phyloP scores from a whole-genome alignment of 2,113 vertebrate species.

The Rhinichthys klamathensis region DNA sequence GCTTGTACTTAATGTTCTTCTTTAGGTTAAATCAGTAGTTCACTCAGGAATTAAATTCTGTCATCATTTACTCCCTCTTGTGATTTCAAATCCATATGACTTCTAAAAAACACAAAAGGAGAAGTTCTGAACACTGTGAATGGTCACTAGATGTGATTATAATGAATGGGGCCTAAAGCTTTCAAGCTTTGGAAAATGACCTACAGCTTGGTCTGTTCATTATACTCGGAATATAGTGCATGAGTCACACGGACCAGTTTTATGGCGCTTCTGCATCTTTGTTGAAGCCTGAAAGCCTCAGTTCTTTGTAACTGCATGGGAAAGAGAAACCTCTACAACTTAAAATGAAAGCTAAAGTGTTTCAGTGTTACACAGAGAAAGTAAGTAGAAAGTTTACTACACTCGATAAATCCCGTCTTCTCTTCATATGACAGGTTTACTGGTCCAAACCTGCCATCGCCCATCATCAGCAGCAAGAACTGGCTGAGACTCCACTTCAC shows the following conservation, averaged over 20 bases:
- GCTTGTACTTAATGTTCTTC: neutral
- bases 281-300: neutral
- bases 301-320: neutral
- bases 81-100: neutral
- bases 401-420: neutral
- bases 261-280: neutral
- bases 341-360: neutral
- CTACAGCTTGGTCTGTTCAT: neutral
- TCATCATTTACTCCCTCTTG: neutral
- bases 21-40: neutral
- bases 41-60: neutral
- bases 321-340: neutral
- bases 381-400: neutral
- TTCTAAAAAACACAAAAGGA: neutral
- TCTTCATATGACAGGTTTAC: slow-evolving; percentile 84
- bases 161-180: neutral
- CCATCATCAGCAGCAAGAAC: slow-evolving; percentile 98
- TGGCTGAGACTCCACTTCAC: slow-evolving; percentile 97
- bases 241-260: neutral
- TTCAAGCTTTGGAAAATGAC: neutral
- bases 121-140: neutral
- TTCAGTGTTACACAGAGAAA: neutral
- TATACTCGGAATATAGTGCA: neutral
- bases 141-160: neutral
- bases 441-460: slow-evolving; percentile 90